phyloP scores from a whole-genome alignment of 2,888 invertebrate species.

The Crepidodera aurea region DNA sequence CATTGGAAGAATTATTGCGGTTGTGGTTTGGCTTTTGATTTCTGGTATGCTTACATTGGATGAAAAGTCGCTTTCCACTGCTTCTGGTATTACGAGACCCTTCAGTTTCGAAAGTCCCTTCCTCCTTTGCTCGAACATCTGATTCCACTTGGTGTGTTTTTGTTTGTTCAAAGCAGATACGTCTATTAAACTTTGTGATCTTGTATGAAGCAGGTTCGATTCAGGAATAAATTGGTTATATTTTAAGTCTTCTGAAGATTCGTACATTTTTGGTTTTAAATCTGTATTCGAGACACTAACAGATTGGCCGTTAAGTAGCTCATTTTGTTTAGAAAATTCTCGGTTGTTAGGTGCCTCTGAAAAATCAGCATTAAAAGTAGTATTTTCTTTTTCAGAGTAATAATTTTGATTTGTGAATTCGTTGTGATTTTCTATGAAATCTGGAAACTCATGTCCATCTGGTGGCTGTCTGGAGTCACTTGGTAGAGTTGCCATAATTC shows the following conservation, averaged over 20 bases:
- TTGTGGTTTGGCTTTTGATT: slow-evolving; percentile 71
- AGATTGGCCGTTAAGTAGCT: slow-evolving; percentile 26
- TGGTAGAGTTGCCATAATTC: slow-evolving; percentile 64
- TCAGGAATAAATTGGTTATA: slow-evolving; percentile 37
- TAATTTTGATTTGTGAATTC: slow-evolving; percentile 23
- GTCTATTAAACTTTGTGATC: slow-evolving; percentile 65
- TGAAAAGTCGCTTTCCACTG: slow-evolving; percentile 59
- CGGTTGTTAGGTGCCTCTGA: slow-evolving; percentile 11
- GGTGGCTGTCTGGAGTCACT: slow-evolving; percentile 79
- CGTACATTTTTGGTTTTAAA: slow-evolving; percentile 44
- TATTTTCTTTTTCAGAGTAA: slow-evolving; percentile 32
- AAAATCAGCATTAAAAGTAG: slow-evolving; percentile 15
- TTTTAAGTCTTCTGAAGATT: slow-evolving; percentile 43
- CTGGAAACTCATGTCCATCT: slow-evolving; percentile 84
- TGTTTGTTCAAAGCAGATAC: slow-evolving; percentile 52
- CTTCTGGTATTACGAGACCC: slow-evolving; percentile 88
- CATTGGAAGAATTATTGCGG: slow-evolving; percentile 36
- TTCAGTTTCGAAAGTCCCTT: slow-evolving; percentile 84
- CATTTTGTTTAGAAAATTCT: slow-evolving; percentile 35
- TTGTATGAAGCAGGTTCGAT: slow-evolving; percentile 54
- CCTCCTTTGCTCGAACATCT: slow-evolving; percentile 81
- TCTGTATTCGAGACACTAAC: slow-evolving; percentile 50
- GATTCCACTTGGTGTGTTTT: slow-evolving; percentile 68
- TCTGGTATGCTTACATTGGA: slow-evolving; percentile 81
- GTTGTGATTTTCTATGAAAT: slow-evolving; percentile 67